Conservation (phyloP, 2,888 invertebrate species). For the Pherbina coryleti region DNA sequence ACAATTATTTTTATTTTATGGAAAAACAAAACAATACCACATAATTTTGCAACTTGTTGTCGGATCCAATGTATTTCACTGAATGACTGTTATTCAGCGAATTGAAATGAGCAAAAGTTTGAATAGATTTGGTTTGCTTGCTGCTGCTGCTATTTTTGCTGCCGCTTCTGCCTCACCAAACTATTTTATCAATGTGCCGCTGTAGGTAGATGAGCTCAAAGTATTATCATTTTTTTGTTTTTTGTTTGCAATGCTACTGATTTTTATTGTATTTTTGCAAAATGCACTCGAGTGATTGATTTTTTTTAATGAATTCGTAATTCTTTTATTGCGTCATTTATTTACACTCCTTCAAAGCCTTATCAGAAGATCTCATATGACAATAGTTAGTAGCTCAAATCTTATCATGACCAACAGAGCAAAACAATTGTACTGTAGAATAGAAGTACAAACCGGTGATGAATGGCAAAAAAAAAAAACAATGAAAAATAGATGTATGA, state of each 20-base stretch:
- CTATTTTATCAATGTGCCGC: background rate
- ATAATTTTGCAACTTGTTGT: conserved; percentile 3
- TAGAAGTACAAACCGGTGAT: no score
- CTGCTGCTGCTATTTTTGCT: background rate
- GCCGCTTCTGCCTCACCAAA: background rate
- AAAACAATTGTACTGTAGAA: background rate
- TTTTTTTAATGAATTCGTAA: background rate
- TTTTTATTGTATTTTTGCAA: background rate
- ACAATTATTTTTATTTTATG: background rate
- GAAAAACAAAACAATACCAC: background rate
- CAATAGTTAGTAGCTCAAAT: background rate
- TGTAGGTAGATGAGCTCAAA: no score
- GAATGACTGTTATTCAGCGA: background rate
- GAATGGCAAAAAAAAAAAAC: no score
- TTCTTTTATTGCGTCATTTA: background rate
- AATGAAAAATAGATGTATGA: no score
- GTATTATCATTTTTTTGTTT: background rate
- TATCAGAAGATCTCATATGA: no score
- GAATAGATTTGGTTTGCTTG: background rate
- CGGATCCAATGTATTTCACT: background rate
- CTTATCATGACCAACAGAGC: background rate
- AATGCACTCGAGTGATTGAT: background rate
- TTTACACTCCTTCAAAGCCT: background rate
- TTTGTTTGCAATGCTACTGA: background rate
- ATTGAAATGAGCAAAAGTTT: background rate